Base-by-base conservation (phyloP, 2,113 vertebrate species). In the Tauraco erythrolophus region DNA sequence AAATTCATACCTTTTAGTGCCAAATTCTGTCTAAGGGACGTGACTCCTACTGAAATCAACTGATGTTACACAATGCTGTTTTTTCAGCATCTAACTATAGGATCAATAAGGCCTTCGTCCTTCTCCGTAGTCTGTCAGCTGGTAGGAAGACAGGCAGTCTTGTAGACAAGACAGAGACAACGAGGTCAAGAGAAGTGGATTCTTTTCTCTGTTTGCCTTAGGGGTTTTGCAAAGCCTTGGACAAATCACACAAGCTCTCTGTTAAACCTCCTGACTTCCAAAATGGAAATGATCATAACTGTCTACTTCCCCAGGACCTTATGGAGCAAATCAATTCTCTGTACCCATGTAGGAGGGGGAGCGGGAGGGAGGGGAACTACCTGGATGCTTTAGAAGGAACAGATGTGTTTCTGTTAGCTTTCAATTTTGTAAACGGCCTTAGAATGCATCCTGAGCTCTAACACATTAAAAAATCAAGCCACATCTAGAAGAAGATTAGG, bases 231-330 rank as follows among this genome's bases (percentile, higher is more conserved):
- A 60, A 89, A 92, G 57, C 56, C 72, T 92, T 64, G 88, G 89
- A 94, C 97, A 96, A 96, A 96, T 91, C 95, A 91, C 79, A 92
- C 69, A 94, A 89, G 33, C 72, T 71, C 83, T 78, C 72, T 3
- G 7, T 60, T 93, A 84, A 94, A 95, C 71, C 57, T 96, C 48
- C 71, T 60, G 78, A 80, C 60, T 95, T 91, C 72, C 86, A 81
- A 68, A 94, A 81, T 84, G 53, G 62, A 94, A 92, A 92, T 71
- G 33, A 95, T 89, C 60, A 23, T 60, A 93, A 81, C 83, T 81
- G 22, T 71, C 76, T 91, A 7, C 39, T 64, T 92, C 68, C 39
- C 83, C 57, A 60, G 72, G 27, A 81, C 68, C 48, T 43, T 61
- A 37, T 4, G 17, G 54, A 75, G 43, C 64, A 81, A 91, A 94